A percentile compares a stretch with the other conserved stretches of the same genome.
Conservation (phyloP, 2,888 invertebrate species). For the Chymomyza amoena region DNA sequence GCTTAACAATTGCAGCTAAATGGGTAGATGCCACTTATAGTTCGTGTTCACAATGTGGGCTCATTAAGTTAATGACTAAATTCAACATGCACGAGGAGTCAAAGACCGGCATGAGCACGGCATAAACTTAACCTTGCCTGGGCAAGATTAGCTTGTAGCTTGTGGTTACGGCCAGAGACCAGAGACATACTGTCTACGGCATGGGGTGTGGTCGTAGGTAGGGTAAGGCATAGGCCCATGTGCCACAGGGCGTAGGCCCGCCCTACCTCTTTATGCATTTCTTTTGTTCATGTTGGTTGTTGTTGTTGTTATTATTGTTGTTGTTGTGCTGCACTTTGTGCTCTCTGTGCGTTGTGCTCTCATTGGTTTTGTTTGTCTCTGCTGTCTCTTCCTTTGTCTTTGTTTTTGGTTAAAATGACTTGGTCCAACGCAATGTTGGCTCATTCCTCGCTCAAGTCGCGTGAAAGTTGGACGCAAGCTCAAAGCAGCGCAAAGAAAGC, state of each 20-base stretch:
- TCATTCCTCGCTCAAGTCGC: slow-evolving; percentile 78
- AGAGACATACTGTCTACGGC: neutral
- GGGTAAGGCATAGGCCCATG: neutral
- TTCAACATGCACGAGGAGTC: slow-evolving; percentile 21
- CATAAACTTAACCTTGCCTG: slow-evolving; percentile 49
- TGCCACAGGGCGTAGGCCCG: neutral
- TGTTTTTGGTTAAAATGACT: slow-evolving; percentile 72
- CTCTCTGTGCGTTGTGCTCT: slow-evolving; percentile 37
- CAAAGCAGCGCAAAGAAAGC: slow-evolving; percentile 3
- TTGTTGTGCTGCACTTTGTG: slow-evolving; percentile 4
- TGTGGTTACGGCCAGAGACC: neutral
- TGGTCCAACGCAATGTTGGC: slow-evolving; percentile 64
- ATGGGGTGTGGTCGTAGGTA: neutral
- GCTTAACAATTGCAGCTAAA: neutral
- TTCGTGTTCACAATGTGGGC: neutral
- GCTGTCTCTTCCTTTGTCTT: slow-evolving; percentile 13
- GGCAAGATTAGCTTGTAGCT: neutral
- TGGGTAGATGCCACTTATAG: neutral
- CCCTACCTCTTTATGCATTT: neutral
- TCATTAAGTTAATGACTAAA: neutral
- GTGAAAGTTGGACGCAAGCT: slow-evolving; percentile 76
- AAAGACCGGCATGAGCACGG: slow-evolving; percentile 46
- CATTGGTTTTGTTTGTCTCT: slow-evolving; percentile 31
- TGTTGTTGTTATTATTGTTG: slow-evolving; percentile 1
- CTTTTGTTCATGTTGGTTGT: neutral